Base-by-base conservation (phyloP, 2,113 vertebrate species). In the Percopsis transmontana region DNA sequence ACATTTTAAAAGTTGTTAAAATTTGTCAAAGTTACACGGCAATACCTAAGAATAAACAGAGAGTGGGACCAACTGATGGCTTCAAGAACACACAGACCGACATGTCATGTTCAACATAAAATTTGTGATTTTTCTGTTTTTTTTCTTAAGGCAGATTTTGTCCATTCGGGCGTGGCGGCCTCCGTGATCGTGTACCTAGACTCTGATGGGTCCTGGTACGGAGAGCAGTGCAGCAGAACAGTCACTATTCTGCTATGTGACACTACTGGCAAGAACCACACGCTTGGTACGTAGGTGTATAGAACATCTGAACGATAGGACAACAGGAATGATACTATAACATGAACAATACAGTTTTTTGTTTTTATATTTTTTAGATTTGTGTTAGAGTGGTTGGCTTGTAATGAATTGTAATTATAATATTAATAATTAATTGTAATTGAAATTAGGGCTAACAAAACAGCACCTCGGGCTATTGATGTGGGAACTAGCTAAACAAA, bases 161-260 rank as follows among this genome's bases (percentile, higher is more conserved):
- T 74, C 64, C 92, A 89, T 62, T 92, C 95, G 0, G 93, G 91
- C 24, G 88, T 94, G 45, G 93, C 95, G 41, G 87, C 88, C 1
- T 93, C 95, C 19, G 73, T 99, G 57, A 92, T 96, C 60, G 68
- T 98, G 69, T 98, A 97, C 86, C 80, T 98, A 85, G 92, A 91
- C 0, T 93, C 93, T 47, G 94, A 96, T 2, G 95, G 97, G 1
- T 77, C 79, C 0, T 62, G 72, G 70, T 86, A 87, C 20, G 85
- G 84, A 13, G 89, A 92, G 39, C 89, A 87, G 61, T 93, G 50
- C 77, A 93, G 58, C 48, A 83, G 92, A 0, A 91, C 88, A 5
- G 93, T 93, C 38, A 87, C 91, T 0, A 70, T 97, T 50, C 86
- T 96, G 40, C 84, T 98, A 70, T 91, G 77, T 0, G 92, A 94